These are phyloP conservation scores for Trematocara nigrifrons DNA, from an alignment of 2,113 vertebrate species.

Conservation along the genomic window DNA sequence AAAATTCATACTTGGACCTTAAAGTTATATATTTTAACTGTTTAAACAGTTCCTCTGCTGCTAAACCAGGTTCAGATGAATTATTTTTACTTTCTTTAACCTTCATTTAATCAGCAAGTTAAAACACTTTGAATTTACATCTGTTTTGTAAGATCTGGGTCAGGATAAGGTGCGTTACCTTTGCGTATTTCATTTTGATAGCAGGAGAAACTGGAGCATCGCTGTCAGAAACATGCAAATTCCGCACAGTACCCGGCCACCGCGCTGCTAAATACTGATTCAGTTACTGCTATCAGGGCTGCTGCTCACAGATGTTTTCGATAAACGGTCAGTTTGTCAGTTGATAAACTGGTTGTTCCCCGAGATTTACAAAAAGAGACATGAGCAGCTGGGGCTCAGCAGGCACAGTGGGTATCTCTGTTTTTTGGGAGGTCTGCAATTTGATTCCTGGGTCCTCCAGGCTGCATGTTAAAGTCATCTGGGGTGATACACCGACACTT, in stretches of 20 bases:
- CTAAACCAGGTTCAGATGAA: neutral
- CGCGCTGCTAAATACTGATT: neutral
- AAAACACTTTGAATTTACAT: neutral
- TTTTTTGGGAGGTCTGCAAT: fast-evolving
- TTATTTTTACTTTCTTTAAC: neutral
- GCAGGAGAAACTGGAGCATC: neutral
- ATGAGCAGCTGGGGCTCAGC: neutral
- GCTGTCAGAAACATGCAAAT: neutral
- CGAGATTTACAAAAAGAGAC: neutral
- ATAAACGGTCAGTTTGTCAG: fast-evolving
- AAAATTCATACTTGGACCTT: neutral
- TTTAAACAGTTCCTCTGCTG: fast-evolving
- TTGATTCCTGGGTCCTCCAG: neutral
- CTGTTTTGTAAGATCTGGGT: neutral
- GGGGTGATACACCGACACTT: neutral
- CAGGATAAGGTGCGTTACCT: neutral
- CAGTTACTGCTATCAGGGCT: neutral
- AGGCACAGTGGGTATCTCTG: neutral
- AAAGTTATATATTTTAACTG: neutral
- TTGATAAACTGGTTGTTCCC: fast-evolving
- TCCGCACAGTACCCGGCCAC: fast-evolving
- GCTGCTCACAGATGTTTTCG: fast-evolving
- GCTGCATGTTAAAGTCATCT: neutral
- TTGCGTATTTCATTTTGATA: neutral
- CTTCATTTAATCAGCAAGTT: neutral